These are phyloP conservation scores for Pterocles orientalis DNA, from an alignment of 2,113 vertebrate species.

Conservation along the genomic window DNA sequence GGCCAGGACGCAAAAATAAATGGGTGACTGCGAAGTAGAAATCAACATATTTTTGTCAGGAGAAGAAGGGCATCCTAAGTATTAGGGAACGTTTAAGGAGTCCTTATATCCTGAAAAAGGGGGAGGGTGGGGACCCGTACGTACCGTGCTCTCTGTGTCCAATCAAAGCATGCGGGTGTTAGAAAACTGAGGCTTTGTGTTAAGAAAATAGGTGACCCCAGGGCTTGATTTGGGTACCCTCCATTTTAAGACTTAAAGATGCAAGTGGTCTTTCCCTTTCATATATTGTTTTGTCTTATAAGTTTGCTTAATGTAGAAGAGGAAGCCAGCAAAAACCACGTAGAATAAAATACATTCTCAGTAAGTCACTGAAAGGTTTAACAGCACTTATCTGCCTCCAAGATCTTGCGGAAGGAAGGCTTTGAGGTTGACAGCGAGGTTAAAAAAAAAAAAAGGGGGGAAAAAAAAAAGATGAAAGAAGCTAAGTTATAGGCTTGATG, in stretches of 20 bases:
- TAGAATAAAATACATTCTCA: background rate
- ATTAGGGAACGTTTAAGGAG: background rate
- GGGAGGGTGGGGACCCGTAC: too few species aligned
- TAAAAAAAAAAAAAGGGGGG: background rate
- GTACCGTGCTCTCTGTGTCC: rapidly evolving
- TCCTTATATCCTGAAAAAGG: background rate
- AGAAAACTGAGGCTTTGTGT: background rate
- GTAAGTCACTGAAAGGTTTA: background rate
- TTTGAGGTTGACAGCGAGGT: background rate
- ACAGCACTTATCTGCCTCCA: background rate
- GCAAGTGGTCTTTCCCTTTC: background rate
- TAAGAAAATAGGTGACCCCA: background rate
- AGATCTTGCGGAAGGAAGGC: background rate
- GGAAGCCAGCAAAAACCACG: background rate
- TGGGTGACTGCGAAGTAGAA: background rate
- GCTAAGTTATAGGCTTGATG: background rate
- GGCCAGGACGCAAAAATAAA: background rate
- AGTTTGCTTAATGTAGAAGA: background rate
- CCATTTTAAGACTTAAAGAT: background rate
- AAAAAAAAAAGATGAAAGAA: background rate
- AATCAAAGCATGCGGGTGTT: background rate
- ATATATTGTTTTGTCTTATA: background rate
- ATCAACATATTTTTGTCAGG: background rate
- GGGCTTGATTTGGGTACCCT: background rate
- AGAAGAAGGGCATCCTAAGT: background rate